Evolutionary conservation across 2,888 invertebrate genomes (phyloP).

Genomic region (Mayetiola destructor): DNA sequence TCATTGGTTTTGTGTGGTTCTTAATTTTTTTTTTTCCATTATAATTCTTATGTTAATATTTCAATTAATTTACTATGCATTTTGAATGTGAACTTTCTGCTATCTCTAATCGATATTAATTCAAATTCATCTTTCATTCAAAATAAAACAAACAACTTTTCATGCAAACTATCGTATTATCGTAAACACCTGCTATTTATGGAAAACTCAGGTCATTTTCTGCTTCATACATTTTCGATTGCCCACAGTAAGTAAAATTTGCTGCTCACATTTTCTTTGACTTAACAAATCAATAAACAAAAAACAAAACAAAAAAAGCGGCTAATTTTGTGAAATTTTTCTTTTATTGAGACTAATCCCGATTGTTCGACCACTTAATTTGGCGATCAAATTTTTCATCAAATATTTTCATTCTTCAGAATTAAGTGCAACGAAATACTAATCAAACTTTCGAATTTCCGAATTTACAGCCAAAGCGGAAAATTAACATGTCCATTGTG

Average conservation of each 20-base stretch:
- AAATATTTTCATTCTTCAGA: too few relatives aligned
- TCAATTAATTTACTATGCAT: not conserved
- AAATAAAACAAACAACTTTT: too few relatives aligned
- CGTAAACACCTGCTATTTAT: conserved; percentile 1
- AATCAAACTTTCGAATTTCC: too few relatives aligned
- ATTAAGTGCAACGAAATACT: too few relatives aligned
- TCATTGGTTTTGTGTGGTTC: not conserved
- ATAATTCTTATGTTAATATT: not conserved
- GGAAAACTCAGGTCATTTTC: conserved; percentile 42
- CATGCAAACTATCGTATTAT: too few relatives aligned
- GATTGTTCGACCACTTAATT: too few relatives aligned
- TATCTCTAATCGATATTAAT: conserved; percentile 3
- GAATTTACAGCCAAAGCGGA: conserved; percentile 46
- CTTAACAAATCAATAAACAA: too few relatives aligned
- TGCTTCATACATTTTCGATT: conserved; percentile 47
- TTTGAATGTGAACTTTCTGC: not conserved
- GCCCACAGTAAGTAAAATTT: conserved; percentile 47
- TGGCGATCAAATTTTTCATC: too few relatives aligned
- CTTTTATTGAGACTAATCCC: too few relatives aligned
- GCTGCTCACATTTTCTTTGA: not conserved
- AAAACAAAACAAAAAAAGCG: too few relatives aligned
- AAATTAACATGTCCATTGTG: conserved; percentile 73
- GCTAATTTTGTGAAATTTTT: too few relatives aligned
- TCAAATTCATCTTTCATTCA: conserved; percentile 18
- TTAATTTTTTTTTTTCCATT: not conserved